Evolutionary conservation across 2,888 invertebrate genomes (phyloP).

Genomic region (Galerucella calmariensis): DNA sequence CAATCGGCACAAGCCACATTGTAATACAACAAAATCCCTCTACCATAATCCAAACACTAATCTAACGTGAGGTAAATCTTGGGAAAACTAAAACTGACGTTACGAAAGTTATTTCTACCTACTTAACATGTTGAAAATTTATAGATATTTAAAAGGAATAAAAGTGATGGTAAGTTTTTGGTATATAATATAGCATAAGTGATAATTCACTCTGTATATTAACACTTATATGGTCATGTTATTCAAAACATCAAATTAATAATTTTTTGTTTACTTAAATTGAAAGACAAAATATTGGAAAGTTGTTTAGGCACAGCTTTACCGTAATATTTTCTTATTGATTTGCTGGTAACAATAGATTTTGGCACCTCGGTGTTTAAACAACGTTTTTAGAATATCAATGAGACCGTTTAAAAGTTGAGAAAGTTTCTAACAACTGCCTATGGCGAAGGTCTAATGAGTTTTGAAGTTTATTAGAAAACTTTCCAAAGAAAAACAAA

Average conservation of each 20-base stretch:
- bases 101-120: too few species aligned
- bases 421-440: conserved; percentile 29
- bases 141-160: too few species aligned
- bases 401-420: conserved; percentile 40
- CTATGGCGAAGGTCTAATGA: conserved; percentile 39
- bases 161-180: too few species aligned
- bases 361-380: conserved; percentile 11
- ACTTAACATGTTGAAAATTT: too few species aligned
- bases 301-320: background rate
- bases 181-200: too few species aligned
- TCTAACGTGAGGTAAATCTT: too few species aligned
- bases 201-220: too few species aligned
- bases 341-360: conserved; percentile 22
- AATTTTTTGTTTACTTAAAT: background rate
- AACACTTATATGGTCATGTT: too few species aligned
- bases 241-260: background rate
- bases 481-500: conserved; percentile 32
- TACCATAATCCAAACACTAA: too few species aligned
- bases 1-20: too few species aligned
- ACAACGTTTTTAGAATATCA: conserved; percentile 35
- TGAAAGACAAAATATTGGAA: background rate
- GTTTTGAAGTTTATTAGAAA: conserved; percentile 42
- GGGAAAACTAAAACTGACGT: too few species aligned
- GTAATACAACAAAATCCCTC: too few species aligned
- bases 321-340: conserved; percentile 17